Conservation (phyloP, 1,140 invertebrate species). For the Cryptotermes secundus region DNA sequence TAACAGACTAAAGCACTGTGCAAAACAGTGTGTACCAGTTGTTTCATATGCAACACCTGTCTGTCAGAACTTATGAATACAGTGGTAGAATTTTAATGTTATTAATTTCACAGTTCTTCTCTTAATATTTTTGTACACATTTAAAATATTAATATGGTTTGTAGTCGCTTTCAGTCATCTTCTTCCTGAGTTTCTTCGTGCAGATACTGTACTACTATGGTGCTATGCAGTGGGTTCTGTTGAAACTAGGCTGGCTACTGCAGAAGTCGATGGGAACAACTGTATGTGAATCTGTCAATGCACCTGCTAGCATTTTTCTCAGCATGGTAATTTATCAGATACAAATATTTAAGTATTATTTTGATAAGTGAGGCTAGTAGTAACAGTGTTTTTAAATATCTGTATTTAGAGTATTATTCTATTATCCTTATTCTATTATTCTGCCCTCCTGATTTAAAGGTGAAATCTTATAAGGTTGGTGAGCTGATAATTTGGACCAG, state of each 20-base stretch:
- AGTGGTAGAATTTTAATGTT: background rate
- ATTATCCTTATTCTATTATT: too few species aligned
- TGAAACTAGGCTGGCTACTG: conserved; percentile 77
- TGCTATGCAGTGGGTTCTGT: conserved; percentile 81
- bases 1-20: too few species aligned
- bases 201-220: conserved; percentile 87
- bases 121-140: background rate
- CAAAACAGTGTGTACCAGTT: too few species aligned
- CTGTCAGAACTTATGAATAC: too few species aligned
- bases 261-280: conserved; percentile 79
- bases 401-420: too few species aligned
- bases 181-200: conserved; percentile 87
- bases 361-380: too few species aligned
- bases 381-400: too few species aligned
- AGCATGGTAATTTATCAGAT: conserved; percentile 66
- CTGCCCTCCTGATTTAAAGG: too few species aligned
- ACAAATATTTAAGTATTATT: too few species aligned
- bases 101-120: background rate
- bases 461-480: too few species aligned
- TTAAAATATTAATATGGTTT: conserved; percentile 38
- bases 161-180: conserved; percentile 80
- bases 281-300: conserved; percentile 86
- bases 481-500: too few species aligned
- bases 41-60: too few species aligned
- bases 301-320: conserved; percentile 88